Conservation (phyloP, 2,113 vertebrate species). For the Bufo gargarizans region DNA sequence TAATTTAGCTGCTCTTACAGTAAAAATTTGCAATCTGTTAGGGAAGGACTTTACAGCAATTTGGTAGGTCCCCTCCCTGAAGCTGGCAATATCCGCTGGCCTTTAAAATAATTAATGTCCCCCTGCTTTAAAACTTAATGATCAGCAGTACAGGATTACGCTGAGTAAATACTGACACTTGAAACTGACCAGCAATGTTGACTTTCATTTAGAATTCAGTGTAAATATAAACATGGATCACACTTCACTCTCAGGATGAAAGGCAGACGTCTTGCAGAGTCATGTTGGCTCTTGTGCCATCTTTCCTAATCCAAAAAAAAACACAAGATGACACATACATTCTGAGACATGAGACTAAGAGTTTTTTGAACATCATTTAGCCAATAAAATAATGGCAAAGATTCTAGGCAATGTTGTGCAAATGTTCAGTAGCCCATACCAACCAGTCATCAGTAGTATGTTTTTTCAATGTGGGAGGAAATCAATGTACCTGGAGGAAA, state of each 20-base stretch:
- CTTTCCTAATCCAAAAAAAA: neutral
- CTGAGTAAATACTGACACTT: slow-evolving; percentile 42
- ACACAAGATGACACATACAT: neutral
- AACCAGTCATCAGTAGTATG: neutral
- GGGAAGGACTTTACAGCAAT: slow-evolving; percentile 35
- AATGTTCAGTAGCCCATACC: neutral
- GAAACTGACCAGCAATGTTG: slow-evolving; percentile 33
- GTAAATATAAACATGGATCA: slow-evolving; percentile 43
- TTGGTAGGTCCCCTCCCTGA: slow-evolving; percentile 15
- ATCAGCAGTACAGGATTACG: slow-evolving; percentile 42
- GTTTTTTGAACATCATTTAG: neutral
- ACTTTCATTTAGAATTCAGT: slow-evolving; percentile 44
- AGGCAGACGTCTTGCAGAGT: slow-evolving; percentile 45
- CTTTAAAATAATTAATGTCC: neutral
- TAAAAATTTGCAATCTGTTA: slow-evolving; percentile 31
- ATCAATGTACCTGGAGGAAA: neutral
- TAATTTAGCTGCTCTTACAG: slow-evolving; percentile 1
- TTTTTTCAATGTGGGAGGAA: neutral
- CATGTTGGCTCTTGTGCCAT: slow-evolving; percentile 10
- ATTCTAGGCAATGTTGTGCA: neutral
- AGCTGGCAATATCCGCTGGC: neutral
- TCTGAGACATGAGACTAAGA: neutral
- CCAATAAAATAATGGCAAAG: neutral
- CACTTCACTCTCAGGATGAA: slow-evolving; percentile 13
- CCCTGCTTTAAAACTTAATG: slow-evolving; percentile 34